These are phyloP conservation scores for Habrosyne pyritoides DNA, from an alignment of 2,888 invertebrate species.

Conservation along the genomic window DNA sequence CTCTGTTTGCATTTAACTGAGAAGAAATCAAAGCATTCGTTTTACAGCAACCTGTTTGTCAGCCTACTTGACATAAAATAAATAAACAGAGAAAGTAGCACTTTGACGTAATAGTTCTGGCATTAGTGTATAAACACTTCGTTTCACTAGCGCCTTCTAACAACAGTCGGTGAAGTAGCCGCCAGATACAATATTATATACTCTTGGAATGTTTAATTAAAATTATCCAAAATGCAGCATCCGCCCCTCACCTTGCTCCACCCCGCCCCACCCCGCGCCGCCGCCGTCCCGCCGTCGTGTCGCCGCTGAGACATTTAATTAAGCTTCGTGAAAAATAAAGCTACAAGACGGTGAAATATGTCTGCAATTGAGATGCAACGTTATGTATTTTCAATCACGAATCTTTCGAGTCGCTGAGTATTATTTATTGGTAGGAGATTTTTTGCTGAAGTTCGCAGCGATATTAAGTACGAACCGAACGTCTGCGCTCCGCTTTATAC, in stretches of 20 bases:
- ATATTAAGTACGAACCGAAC: background rate
- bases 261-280: background rate
- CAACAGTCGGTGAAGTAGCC: background rate
- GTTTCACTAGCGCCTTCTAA: background rate
- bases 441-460: background rate
- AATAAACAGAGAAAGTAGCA: background rate
- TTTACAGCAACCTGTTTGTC: no score
- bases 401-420: background rate
- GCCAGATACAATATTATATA: slow-evolving; percentile 2
- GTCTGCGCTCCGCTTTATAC: background rate
- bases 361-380: background rate
- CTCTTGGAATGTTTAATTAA: slow-evolving; percentile 13
- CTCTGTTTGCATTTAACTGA: background rate
- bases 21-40: background rate
- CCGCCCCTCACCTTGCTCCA: background rate
- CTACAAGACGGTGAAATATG: background rate
- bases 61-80: no score
- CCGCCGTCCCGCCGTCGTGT: background rate
- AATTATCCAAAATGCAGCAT: slow-evolving; percentile 8
- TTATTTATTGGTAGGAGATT: background rate
- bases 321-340: background rate
- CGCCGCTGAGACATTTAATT: slow-evolving; percentile 3
- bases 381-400: slow-evolving; percentile 1
- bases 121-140: background rate
- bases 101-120: background rate